These are phyloP conservation scores for Hirtodrosophila duncani DNA, from an alignment of 2,888 invertebrate species.

Conservation along the genomic window DNA sequence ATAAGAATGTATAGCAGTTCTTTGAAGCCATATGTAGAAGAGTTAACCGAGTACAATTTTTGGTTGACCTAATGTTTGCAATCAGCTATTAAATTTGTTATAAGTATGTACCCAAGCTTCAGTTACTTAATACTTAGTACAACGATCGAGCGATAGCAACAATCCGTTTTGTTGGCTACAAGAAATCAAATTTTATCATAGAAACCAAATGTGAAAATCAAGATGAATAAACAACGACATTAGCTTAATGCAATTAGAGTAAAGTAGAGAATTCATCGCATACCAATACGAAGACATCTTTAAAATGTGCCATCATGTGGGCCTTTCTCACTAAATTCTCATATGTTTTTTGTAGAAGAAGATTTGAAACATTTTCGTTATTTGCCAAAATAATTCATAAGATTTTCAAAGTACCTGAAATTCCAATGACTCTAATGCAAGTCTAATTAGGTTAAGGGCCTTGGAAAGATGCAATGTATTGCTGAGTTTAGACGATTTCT, in stretches of 20 bases:
- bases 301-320: constrained; percentile 37
- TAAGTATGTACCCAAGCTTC: constrained; percentile 17
- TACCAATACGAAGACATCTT: constrained; percentile 48
- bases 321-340: constrained; percentile 33
- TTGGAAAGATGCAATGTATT: constrained; percentile 27
- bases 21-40: neutral
- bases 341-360: constrained; percentile 30
- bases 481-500: constrained; percentile 36
- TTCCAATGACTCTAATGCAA: constrained; percentile 58
- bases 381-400: constrained; percentile 66
- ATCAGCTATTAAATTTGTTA: too few relatives aligned
- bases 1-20: too few relatives aligned
- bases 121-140: constrained; percentile 32
- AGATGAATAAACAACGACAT: constrained; percentile 71
- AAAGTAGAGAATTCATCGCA: constrained; percentile 37
- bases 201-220: constrained; percentile 33
- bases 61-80: too few relatives aligned
- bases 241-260: constrained; percentile 62
- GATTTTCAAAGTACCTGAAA: constrained; percentile 71
- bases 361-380: constrained; percentile 46
- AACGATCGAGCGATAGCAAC: constrained; percentile 39
- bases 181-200: constrained; percentile 9
- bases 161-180: constrained; percentile 27
- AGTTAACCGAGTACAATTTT: constrained; percentile 20
- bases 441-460: constrained; percentile 60